These are phyloP conservation scores for Onychorhynchus coronatus DNA, from an alignment of 2,113 vertebrate genomes.

Conservation along the genomic window DNA sequence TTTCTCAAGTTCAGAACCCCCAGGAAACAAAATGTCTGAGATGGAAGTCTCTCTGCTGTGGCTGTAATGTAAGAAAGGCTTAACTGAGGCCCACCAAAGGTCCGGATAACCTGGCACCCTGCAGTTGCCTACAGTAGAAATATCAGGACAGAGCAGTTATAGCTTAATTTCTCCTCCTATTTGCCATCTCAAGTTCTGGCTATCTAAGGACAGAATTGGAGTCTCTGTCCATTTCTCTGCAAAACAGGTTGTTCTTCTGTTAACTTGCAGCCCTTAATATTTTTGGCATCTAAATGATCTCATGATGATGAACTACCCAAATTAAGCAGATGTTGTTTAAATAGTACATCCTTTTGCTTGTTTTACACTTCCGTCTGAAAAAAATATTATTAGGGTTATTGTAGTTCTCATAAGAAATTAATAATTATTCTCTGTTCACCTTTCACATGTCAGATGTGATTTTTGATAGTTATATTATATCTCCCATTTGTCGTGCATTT, in stretches of 20 bases:
- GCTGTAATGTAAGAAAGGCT: not conserved
- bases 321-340: constrained; percentile 16
- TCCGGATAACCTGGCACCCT: not conserved
- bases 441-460: not conserved
- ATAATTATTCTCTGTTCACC: not conserved
- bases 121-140: not conserved
- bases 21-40: not conserved
- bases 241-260: not conserved
- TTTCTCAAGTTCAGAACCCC: not conserved
- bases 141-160: not conserved
- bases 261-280: not conserved
- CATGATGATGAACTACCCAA: not conserved
- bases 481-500: not conserved
- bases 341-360: not conserved
- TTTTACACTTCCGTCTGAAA: not conserved
- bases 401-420: not conserved
- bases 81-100: not conserved
- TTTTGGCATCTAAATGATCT: not conserved
- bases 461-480: not conserved
- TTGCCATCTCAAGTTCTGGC: not conserved
- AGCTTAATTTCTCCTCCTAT: not conserved
- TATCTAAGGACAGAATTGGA: not conserved
- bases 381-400: not conserved
- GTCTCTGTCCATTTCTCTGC: not conserved
- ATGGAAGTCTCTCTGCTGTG: not conserved